These are phyloP conservation scores for Samia ricini DNA, from an alignment of 1,140 invertebrate species.

Conservation along the genomic window DNA sequence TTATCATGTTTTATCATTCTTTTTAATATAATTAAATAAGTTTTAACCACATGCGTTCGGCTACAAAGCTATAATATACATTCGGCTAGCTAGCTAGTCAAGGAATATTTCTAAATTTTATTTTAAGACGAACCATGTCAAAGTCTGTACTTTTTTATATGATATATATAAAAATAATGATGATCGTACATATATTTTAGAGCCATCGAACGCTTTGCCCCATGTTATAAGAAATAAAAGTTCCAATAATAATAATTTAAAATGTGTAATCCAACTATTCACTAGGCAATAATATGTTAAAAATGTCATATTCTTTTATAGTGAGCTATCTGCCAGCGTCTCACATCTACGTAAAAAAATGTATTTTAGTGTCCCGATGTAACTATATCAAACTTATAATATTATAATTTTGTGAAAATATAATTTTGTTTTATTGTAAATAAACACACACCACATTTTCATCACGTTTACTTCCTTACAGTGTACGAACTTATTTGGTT, in stretches of 20 bases:
- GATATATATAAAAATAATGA: no score
- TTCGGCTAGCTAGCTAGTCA: background rate
- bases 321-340: slow-evolving; percentile 30
- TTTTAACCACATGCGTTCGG: background rate
- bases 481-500: no score
- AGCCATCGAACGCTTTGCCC: background rate
- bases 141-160: background rate
- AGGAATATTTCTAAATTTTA: background rate
- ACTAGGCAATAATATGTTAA: slow-evolving; percentile 4
- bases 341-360: slow-evolving; percentile 31
- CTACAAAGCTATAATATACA: background rate
- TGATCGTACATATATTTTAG: no score
- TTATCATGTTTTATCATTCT: background rate
- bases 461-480: no score
- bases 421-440: background rate
- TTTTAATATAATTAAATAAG: background rate
- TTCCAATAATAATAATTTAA: slow-evolving; percentile 5
- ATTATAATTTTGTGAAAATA: slow-evolving; percentile 42
- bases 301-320: slow-evolving; percentile 2
- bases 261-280: no score
- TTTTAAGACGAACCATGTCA: background rate
- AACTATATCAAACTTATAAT: slow-evolving; percentile 38
- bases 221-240: background rate
- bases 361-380: slow-evolving; percentile 41
- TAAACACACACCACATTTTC: background rate